Conservation (phyloP, 2,113 vertebrate genomes). For the Daboia siamensis region DNA sequence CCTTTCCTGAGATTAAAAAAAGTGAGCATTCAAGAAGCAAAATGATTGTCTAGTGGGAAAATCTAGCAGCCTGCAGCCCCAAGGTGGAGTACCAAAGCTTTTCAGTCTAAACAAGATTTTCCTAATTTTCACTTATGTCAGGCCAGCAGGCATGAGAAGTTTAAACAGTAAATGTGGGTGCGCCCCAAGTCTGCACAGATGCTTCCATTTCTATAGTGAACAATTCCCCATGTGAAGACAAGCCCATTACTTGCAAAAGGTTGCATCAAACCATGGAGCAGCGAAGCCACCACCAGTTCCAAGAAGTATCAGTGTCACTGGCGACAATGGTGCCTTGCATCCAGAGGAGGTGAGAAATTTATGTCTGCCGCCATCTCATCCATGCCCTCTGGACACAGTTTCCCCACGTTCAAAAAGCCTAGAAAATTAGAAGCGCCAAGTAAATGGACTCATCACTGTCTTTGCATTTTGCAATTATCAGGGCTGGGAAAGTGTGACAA, state of each 20-base stretch:
- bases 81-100: not conserved
- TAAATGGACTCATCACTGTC: not conserved
- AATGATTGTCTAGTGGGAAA: not conserved
- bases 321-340: not conserved
- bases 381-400: not conserved
- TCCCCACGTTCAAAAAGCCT: not conserved
- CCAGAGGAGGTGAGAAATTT: not conserved
- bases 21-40: not conserved
- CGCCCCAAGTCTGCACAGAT: not conserved
- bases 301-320: not conserved
- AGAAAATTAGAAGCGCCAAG: not conserved
- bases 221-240: not conserved
- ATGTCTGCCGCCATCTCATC: not conserved
- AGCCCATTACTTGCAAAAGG: not conserved
- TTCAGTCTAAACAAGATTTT: not conserved
- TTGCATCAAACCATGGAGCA: not conserved
- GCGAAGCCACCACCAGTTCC: not conserved
- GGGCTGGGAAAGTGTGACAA: not conserved
- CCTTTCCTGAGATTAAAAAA: not conserved
- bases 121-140: not conserved
- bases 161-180: not conserved
- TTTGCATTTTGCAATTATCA: not conserved
- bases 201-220: not conserved
- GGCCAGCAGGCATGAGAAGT: not conserved
- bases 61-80: not conserved